Base-by-base conservation (phyloP, 1,140 invertebrate species). In the Meloidogyne floridensis region DNA sequence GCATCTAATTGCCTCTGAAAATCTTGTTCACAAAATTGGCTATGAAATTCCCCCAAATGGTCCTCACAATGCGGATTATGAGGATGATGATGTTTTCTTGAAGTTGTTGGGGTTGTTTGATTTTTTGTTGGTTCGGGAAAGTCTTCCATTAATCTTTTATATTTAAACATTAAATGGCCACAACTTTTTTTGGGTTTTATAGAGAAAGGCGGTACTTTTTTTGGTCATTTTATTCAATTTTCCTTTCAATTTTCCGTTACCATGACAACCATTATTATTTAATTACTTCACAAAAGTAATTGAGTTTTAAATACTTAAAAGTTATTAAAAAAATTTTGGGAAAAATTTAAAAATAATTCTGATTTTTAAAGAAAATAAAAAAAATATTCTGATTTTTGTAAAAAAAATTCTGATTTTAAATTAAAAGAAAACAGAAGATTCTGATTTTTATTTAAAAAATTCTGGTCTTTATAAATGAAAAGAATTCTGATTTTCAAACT, bases 1-100 rank as follows among this genome's bases (percentile, higher is more conserved):
- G 69, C 53, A 51, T 82, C 65, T 43, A 84, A 75, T 80, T 84
- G 86, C 15, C 70, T 20, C 51, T 84, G 84, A 51, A 84, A 84
- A 42, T 84, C 84, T 72, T 84, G 86, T 75, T 84, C 84, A 43
- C 56, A 78, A 80, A 84, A 84, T 73, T 84, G 84, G 32, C 73
- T 82, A 82, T 86, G 84, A 74, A 79, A 84, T 20, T 87, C 85
- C 11, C 59, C 84, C 15, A 42, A 18, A n/a, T 74, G 72, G 20
- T 54, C 43, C 7, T 54, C 72, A 32, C n/a, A 13, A 6, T n/a
- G 59, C 7, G 59, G 10, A 65, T 65, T n/a, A 8, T 65, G 13
- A n/a, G n/a, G 59, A 6, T 65, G 59, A 15, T 65, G 59, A 8
- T 65, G 59, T 65, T 65, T 65, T 65, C 59, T 65, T 65, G 59